A percentile compares a stretch with the other conserved stretches of the same genome.
Evolutionary conservation across 2,888 invertebrate species (phyloP).

Genomic region (Anorthoa munda): DNA sequence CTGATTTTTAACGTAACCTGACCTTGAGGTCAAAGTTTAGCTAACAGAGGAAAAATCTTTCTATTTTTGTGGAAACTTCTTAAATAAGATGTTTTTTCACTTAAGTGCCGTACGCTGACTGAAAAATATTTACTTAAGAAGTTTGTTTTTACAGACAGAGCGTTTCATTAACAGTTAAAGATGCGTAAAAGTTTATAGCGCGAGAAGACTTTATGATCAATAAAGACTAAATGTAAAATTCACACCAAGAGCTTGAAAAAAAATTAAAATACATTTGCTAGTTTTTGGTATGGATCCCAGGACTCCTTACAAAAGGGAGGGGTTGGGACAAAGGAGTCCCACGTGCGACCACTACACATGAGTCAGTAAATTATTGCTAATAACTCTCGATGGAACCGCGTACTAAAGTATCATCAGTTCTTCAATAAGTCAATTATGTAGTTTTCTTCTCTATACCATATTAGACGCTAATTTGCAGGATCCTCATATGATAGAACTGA

Average conservation of each 20-base stretch:
- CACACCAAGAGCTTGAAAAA: background rate
- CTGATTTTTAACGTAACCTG: background rate
- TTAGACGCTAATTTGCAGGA: too few relatives aligned
- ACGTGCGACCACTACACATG: background rate
- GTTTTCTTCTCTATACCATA: too few relatives aligned
- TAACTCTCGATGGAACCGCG: too few relatives aligned
- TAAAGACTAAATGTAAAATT: background rate
- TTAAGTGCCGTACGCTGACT: slow-evolving; percentile 34
- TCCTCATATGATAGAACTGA: too few relatives aligned
- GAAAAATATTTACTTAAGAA: slow-evolving; percentile 47
- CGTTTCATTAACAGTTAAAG: slow-evolving; percentile 11
- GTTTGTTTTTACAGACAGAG: slow-evolving; percentile 1
- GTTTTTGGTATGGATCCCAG: background rate
- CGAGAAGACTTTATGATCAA: background rate
- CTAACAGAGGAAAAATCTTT: slow-evolving; percentile 1
- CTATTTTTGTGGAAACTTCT: slow-evolving; percentile 34
- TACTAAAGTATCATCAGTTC: too few relatives aligned
- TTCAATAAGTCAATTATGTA: background rate
- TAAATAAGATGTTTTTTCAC: slow-evolving; percentile 34
- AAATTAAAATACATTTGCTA: too few relatives aligned
- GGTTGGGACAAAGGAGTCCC: background rate
- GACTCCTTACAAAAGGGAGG: too few relatives aligned
- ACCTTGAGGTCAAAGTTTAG: slow-evolving; percentile 3
- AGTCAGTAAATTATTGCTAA: too few relatives aligned
- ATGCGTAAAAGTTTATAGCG: background rate